Evolutionary conservation across 2,888 invertebrate genomes (phyloP).

Genomic region (Xylota segnis): DNA sequence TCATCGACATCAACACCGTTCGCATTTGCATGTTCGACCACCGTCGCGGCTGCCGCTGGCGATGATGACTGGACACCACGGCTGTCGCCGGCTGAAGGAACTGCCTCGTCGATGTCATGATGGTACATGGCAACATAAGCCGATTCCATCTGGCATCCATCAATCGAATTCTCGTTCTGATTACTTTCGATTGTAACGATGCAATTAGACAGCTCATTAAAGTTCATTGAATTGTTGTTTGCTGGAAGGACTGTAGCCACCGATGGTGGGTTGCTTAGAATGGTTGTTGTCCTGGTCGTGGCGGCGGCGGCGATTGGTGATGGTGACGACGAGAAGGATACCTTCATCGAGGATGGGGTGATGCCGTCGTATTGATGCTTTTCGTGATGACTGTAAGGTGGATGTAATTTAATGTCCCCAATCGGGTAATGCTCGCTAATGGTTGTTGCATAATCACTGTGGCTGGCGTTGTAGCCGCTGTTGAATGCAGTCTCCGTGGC

Average conservation of each 20-base stretch:
- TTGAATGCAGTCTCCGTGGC: slow-evolving; percentile 51
- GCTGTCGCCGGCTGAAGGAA: slow-evolving; percentile 24
- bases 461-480: slow-evolving; percentile 59
- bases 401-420: slow-evolving; percentile 71
- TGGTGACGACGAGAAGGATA: slow-evolving; percentile 57
- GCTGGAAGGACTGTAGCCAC: slow-evolving; percentile 60
- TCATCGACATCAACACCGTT: slow-evolving; percentile 51
- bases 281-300: slow-evolving; percentile 20
- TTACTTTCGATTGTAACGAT: slow-evolving; percentile 84
- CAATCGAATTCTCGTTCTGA: slow-evolving; percentile 80
- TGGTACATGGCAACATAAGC: slow-evolving; percentile 47
- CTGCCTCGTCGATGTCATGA: slow-evolving; percentile 14
- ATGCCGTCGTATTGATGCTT: slow-evolving; percentile 24
- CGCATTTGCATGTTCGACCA: slow-evolving; percentile 31
- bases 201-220: slow-evolving; percentile 85
- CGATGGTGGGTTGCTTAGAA: slow-evolving; percentile 62
- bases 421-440: slow-evolving; percentile 70
- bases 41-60: slow-evolving; percentile 35
- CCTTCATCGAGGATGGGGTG: slow-evolving; percentile 24
- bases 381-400: slow-evolving; percentile 57
- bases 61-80: slow-evolving; percentile 55
- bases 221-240: slow-evolving; percentile 84
- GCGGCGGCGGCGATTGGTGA: slow-evolving; percentile 40
- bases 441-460: slow-evolving; percentile 77
- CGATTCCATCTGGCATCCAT: slow-evolving; percentile 75